Evolutionary conservation across 2,797 vertebrate genomes (phyloP).

Genomic region (Spinus olivaceus): DNA sequence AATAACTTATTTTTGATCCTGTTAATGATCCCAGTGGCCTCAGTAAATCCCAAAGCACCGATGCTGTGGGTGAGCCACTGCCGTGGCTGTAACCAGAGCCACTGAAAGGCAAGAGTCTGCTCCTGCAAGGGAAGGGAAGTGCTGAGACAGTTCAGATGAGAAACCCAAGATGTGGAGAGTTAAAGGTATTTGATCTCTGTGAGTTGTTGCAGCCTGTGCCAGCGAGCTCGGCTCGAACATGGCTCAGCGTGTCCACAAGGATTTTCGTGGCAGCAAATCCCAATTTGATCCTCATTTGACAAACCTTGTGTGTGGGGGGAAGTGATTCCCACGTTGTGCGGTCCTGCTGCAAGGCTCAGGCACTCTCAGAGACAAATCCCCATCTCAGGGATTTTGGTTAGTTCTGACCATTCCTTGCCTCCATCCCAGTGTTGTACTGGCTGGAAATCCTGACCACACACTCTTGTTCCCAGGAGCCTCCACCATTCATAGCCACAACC

Average conservation of each 20-base stretch:
- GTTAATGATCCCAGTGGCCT: accelerated
- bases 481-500: accelerated
- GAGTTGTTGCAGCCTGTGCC: background rate
- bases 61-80: background rate
- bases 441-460: background rate
- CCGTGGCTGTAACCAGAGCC: background rate
- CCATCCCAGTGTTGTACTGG: background rate
- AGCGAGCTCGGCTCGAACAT: background rate
- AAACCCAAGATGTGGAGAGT: background rate
- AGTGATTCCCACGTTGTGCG: accelerated
- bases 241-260: accelerated
- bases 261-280: background rate
- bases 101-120: background rate
- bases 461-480: accelerated
- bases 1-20: accelerated
- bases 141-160: background rate
- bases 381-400: accelerated
- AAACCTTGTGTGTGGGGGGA: accelerated
- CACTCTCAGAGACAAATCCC: background rate
- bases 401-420: accelerated
- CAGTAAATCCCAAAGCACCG: background rate
- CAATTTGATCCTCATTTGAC: background rate
- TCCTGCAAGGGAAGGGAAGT: background rate
- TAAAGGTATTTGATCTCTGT: background rate
- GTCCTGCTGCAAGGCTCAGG: background rate